Evolutionary conservation across 1,140 invertebrate species (phyloP).

Genomic region (Dendrolimus kikuchii): DNA sequence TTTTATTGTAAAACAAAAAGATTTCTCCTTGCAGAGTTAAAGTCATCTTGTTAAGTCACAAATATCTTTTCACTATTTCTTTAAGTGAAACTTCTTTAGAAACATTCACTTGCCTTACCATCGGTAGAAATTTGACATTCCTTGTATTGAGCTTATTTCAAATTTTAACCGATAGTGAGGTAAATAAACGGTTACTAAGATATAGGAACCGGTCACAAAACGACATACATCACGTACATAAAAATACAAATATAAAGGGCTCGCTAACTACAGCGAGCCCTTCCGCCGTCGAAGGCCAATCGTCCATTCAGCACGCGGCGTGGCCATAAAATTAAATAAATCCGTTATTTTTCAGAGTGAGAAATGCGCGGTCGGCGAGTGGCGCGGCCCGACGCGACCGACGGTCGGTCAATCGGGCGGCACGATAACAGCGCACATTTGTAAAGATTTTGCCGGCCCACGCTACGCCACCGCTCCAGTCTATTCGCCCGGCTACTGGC

Average conservation of each 20-base stretch:
- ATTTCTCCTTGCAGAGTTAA: no score
- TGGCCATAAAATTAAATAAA: conserved; percentile 69
- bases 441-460: conserved; percentile 63
- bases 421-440: conserved; percentile 64
- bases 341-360: conserved; percentile 70
- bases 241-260: neutral
- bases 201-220: neutral
- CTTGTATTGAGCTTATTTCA: no score
- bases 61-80: no score
- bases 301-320: conserved; percentile 63
- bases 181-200: no score
- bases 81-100: no score
- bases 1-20: neutral
- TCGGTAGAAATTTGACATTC: no score
- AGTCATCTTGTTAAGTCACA: no score
- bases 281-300: conserved; percentile 32
- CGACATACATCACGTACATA: neutral
- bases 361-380: conserved; percentile 40
- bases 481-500: conserved; percentile 44
- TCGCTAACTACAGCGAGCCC: conserved; percentile 17
- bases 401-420: conserved; percentile 57
- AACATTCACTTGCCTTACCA: no score
- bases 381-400: conserved; percentile 12
- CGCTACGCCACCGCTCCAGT: conserved; percentile 43
- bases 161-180: no score